phyloP scores from a whole-genome alignment of 2,888 invertebrate genomes.

The Pomacea canaliculata region DNA sequence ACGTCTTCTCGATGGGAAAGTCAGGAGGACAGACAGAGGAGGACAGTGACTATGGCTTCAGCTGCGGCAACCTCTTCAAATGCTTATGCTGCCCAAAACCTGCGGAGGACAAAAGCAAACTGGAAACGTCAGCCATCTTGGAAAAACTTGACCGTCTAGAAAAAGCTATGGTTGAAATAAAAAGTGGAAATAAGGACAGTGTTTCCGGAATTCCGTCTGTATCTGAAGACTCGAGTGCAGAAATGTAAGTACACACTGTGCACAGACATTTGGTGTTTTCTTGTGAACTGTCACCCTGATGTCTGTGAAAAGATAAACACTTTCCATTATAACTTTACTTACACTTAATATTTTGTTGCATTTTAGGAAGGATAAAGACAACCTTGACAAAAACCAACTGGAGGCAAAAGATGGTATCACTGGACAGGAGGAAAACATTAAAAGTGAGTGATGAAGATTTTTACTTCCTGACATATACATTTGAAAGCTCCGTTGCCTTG shows the following conservation, averaged over 20 bases:
- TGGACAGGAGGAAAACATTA: too few relatives aligned
- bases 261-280: neutral
- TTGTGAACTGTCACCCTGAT: neutral
- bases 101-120: constrained; percentile 25
- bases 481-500: too few relatives aligned
- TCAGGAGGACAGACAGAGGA: constrained; percentile 18
- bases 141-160: constrained; percentile 43
- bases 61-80: constrained; percentile 56
- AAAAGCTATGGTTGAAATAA: constrained; percentile 22
- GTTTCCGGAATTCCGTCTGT: constrained; percentile 14
- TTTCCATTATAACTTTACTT: too few relatives aligned
- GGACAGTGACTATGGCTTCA: constrained; percentile 54
- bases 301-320: too few relatives aligned
- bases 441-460: too few relatives aligned
- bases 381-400: too few relatives aligned
- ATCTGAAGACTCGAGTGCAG: constrained; percentile 9
- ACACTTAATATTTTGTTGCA: too few relatives aligned
- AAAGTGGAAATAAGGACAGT: constrained; percentile 14
- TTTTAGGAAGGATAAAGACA: too few relatives aligned
- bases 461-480: too few relatives aligned
- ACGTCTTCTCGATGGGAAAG: constrained; percentile 36
- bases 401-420: too few relatives aligned
- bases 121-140: constrained; percentile 46
- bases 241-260: constrained; percentile 4
- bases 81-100: constrained; percentile 55